A percentile compares a stretch with the other conserved stretches of the same genome.
Conservation (phyloP, 1,140 invertebrate species). For the Agraylea sexmaculata region DNA sequence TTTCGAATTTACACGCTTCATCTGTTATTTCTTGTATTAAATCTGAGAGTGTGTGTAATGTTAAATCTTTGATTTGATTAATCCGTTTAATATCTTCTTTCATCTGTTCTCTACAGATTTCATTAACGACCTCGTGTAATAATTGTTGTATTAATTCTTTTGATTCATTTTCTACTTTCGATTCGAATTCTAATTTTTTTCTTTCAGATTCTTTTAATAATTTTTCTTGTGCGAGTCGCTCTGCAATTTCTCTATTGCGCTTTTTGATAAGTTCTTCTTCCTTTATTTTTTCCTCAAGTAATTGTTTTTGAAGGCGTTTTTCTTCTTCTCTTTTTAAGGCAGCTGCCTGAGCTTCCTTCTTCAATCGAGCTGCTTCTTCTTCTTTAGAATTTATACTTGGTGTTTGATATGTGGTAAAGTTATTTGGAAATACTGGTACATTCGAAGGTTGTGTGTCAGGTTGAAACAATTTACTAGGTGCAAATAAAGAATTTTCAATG, state of each 20-base stretch:
- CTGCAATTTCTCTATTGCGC: constrained; percentile 28
- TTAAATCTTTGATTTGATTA: constrained; percentile 28
- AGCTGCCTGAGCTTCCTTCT: constrained; percentile 21
- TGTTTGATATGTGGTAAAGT: constrained; percentile 21
- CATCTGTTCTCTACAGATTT: constrained; percentile 28
- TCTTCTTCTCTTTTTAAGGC: constrained; percentile 20
- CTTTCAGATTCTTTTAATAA: constrained; percentile 25
- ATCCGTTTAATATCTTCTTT: constrained; percentile 31
- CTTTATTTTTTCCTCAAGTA: constrained; percentile 24
- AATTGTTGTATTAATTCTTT: constrained; percentile 27
- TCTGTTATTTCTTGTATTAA: constrained; percentile 35
- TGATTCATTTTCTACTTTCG: constrained; percentile 32
- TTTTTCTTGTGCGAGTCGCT: constrained; percentile 26
- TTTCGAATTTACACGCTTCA: constrained; percentile 36
- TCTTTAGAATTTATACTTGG: constrained; percentile 29
- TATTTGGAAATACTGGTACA: constrained; percentile 1
- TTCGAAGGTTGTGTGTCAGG: constrained; percentile 1
- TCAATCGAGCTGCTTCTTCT: constrained; percentile 25
- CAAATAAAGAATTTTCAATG: too few species aligned
- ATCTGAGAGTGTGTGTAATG: constrained; percentile 34
- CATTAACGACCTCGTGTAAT: constrained; percentile 30
- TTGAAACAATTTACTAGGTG: too few species aligned
- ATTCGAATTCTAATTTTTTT: constrained; percentile 29
- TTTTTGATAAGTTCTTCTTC: constrained; percentile 27
- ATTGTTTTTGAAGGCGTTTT: constrained; percentile 12